Conservation (phyloP, 2,797 vertebrate species). For the Nyctalus aviator region DNA sequence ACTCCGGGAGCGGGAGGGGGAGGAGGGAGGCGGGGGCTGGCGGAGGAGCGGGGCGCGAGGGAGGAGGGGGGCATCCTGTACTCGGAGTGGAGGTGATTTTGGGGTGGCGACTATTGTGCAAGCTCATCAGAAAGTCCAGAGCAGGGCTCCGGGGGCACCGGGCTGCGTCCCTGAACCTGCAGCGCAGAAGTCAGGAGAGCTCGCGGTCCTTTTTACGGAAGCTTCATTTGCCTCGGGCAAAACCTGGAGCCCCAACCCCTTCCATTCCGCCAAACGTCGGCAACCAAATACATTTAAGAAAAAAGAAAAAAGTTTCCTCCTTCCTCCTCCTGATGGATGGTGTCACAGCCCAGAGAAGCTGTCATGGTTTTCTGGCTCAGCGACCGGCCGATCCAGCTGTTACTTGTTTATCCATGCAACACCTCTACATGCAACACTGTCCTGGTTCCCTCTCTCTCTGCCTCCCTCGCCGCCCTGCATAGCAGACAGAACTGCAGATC, state of each 20-base stretch:
- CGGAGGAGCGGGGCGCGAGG: constrained; percentile 63
- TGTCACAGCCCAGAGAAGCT: constrained; percentile 76
- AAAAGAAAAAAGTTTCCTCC: constrained; percentile 84
- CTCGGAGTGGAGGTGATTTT: constrained; percentile 75
- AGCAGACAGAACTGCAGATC: constrained; percentile 87
- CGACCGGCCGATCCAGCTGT: constrained; percentile 75
- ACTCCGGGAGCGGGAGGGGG: neutral
- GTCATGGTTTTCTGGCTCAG: constrained; percentile 47
- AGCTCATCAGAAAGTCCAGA: constrained; percentile 86
- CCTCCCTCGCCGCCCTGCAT: constrained; percentile 83
- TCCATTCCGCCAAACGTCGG: constrained; percentile 9
- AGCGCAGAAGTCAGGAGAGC: constrained; percentile 64
- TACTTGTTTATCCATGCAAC: constrained; percentile 84
- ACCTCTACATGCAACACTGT: constrained; percentile 83
- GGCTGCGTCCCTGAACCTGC: constrained; percentile 67
- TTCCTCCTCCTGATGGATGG: constrained; percentile 68
- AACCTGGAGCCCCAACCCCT: constrained; percentile 56
- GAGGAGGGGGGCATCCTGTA: constrained; percentile 66
- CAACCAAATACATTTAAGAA: constrained; percentile 7
- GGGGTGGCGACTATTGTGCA: constrained; percentile 74
- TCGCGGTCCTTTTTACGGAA: neutral
- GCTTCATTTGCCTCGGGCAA: constrained; percentile 36
- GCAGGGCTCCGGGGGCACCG: constrained; percentile 71
- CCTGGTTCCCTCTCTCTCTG: constrained; percentile 77
- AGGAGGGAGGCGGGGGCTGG: constrained; percentile 73